Evolutionary conservation across 2,888 invertebrate species (phyloP).

Genomic region (Cactoblastis cactorum): DNA sequence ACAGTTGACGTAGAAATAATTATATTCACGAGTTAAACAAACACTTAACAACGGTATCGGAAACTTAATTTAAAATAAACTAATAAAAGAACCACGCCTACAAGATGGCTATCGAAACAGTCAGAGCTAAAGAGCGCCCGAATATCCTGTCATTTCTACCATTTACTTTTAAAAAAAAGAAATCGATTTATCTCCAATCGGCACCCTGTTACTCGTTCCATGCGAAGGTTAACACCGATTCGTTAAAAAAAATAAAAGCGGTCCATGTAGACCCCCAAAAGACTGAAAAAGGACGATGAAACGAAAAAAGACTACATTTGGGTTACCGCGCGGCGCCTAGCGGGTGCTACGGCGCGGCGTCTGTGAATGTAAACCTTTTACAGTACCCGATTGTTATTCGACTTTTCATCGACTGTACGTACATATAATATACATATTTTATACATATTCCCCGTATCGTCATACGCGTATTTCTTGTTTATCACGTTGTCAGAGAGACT

Average conservation of each 20-base stretch:
- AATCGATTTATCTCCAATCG: slow-evolving; percentile 70
- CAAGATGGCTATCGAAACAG: slow-evolving; percentile 53
- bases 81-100: slow-evolving; percentile 40
- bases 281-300: slow-evolving; percentile 66
- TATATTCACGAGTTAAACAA: background rate
- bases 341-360: slow-evolving; percentile 70
- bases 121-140: slow-evolving; percentile 50
- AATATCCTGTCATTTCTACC: slow-evolving; percentile 68
- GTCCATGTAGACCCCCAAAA: slow-evolving; percentile 70
- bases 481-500: no score
- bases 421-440: no score
- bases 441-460: no score
- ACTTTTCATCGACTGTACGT: background rate
- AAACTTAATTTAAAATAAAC: slow-evolving; percentile 14
- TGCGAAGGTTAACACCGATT: slow-evolving; percentile 78
- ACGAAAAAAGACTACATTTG: slow-evolving; percentile 66
- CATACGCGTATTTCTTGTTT: no score
- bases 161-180: slow-evolving; percentile 31
- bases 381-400: slow-evolving; percentile 32
- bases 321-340: slow-evolving; percentile 76
- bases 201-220: slow-evolving; percentile 76
- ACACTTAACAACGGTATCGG: slow-evolving; percentile 8
- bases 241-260: slow-evolving; percentile 69
- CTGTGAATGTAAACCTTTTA: slow-evolving; percentile 67
- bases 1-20: background rate